Percentiles rank a stretch among this genome's conserved stretches.
phyloP scores from a whole-genome alignment of 2,797 vertebrate genomes.

The Caiman crocodilus region DNA sequence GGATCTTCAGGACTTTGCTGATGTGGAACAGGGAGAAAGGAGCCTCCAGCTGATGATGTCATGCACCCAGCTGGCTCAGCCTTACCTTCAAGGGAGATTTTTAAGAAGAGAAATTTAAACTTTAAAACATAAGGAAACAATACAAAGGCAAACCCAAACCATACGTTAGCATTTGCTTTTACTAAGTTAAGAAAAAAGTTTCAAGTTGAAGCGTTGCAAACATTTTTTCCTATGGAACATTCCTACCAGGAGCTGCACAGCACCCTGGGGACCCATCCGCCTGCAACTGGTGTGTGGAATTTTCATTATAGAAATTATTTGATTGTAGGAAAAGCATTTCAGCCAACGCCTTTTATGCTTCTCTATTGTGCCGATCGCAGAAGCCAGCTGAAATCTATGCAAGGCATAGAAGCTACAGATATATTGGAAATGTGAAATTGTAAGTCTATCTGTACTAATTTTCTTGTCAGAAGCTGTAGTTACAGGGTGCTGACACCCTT shows the following conservation, averaged over 20 bases:
- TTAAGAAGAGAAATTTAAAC: not conserved
- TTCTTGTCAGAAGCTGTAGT: too few relatives aligned
- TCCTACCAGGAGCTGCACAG: not conserved
- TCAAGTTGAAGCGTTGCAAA: not conserved
- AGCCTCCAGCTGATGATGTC: rapidly evolving
- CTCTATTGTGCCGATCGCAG: not conserved
- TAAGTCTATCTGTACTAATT: too few relatives aligned
- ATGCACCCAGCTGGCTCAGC: not conserved
- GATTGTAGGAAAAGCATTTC: not conserved
- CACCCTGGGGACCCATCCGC: rapidly evolving
- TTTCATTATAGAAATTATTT: not conserved
- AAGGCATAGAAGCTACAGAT: rapidly evolving
- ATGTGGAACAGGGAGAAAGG: not conserved
- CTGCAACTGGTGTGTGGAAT: not conserved
- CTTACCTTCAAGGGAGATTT: not conserved
- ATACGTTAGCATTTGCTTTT: rapidly evolving
- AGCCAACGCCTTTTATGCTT: rapidly evolving
- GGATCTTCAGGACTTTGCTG: not conserved
- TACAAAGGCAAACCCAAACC: not conserved
- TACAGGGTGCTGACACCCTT: too few relatives aligned
- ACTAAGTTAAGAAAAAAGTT: not conserved
- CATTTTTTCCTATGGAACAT: rapidly evolving
- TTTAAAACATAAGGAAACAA: rapidly evolving
- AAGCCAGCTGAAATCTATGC: not conserved
- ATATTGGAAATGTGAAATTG: not conserved